Percentiles rank a stretch among this genome's conserved stretches.
Conservation (phyloP, 1,140 invertebrate species). For the Pseudomyrmex flavicornis region DNA sequence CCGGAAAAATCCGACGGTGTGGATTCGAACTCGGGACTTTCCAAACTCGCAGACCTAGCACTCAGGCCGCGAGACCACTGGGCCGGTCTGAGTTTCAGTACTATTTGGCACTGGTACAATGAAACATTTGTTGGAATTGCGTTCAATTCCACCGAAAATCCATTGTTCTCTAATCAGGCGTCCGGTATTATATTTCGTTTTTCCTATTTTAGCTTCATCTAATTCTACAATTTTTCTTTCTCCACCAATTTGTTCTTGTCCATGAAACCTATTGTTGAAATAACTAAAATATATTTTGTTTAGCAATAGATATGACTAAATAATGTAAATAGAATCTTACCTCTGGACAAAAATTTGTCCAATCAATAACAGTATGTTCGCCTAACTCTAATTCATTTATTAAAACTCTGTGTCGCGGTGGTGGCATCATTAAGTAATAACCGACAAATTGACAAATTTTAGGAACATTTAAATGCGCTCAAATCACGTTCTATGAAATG, state of each 20-base stretch:
- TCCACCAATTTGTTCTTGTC: too few relatives aligned
- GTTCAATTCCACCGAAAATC: not conserved
- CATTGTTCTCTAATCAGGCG: not conserved
- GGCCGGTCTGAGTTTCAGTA: too few relatives aligned
- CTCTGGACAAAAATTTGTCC: too few relatives aligned
- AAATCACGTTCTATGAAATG: not conserved
- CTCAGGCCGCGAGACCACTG: too few relatives aligned
- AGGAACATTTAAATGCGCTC: not conserved
- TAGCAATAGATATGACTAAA: not conserved
- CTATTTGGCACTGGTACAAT: not conserved
- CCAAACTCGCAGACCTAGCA: too few relatives aligned
- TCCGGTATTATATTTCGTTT: not conserved
- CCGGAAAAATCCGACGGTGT: too few relatives aligned
- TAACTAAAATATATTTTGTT: not conserved
- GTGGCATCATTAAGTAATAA: not conserved
- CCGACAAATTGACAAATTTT: not conserved
- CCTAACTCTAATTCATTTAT: not conserved
- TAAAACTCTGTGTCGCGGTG: not conserved
- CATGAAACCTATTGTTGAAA: too few relatives aligned
- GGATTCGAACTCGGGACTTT: too few relatives aligned
- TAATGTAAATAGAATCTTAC: not conserved
- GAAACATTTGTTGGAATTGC: not conserved
- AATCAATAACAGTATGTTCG: not conserved
- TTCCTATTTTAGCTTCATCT: too few relatives aligned
- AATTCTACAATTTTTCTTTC: too few relatives aligned